These are phyloP conservation scores for Strix uralensis DNA, from an alignment of 2,113 vertebrate genomes.

Conservation along the genomic window DNA sequence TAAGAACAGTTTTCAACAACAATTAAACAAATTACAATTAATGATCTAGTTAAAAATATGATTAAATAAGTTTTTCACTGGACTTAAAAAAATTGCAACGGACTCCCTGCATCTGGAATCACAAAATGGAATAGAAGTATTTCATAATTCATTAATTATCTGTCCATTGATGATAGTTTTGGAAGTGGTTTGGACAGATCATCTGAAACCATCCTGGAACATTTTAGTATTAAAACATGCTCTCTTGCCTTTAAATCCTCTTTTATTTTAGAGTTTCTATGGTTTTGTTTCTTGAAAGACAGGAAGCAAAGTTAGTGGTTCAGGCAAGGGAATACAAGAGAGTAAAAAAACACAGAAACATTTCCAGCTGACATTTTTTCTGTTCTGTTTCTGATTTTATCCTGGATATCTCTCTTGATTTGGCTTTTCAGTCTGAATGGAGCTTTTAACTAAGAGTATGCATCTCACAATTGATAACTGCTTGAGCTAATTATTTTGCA, in stretches of 20 bases:
- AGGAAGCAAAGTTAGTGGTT: background rate
- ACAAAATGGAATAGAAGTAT: background rate
- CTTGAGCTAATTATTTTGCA: background rate
- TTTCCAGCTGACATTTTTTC: background rate
- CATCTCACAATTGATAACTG: background rate
- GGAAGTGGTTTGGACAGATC: background rate
- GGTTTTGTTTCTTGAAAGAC: background rate
- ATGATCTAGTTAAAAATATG: constrained; percentile 30
- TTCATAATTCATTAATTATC: constrained; percentile 28
- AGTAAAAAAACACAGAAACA: background rate
- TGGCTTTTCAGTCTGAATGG: background rate
- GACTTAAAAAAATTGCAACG: background rate
- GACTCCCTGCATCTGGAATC: background rate
- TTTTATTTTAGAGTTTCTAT: background rate
- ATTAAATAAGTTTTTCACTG: background rate
- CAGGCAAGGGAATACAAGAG: background rate
- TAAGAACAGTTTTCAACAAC: background rate
- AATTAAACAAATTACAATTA: constrained; percentile 14
- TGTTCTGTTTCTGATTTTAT: background rate
- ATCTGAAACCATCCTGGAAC: background rate
- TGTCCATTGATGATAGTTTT: constrained; percentile 21
- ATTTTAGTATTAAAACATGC: constrained; percentile 8
- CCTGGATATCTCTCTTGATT: background rate
- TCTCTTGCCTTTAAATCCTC: background rate
- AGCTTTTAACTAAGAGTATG: background rate